Evolutionary conservation across 2,888 invertebrate species (phyloP).

Genomic region (Microctonus brassicae): DNA sequence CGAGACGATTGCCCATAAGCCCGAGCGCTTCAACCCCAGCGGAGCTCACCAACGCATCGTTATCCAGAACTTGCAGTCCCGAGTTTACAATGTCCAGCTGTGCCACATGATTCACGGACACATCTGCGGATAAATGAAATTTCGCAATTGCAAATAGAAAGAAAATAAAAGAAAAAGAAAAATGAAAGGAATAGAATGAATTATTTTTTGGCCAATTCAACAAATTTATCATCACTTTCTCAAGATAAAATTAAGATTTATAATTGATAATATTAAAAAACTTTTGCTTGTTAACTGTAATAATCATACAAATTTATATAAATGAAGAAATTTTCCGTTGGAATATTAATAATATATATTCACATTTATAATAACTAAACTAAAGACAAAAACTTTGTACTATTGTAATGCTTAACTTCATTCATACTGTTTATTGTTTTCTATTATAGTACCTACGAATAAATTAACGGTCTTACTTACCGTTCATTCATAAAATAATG

Average conservation of each 20-base stretch:
- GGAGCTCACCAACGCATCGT: constrained; percentile 77
- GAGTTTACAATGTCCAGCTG: constrained; percentile 88
- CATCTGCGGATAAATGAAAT: constrained; percentile 73
- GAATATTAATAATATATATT: neutral
- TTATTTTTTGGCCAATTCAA: neutral
- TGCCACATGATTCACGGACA: constrained; percentile 83
- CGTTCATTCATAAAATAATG: constrained; percentile 33
- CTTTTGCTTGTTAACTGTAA: too few species aligned
- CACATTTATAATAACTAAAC: too few species aligned
- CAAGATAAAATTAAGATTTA: neutral
- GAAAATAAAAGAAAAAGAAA: too few species aligned
- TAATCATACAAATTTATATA: too few species aligned
- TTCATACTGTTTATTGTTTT: constrained; percentile 33
- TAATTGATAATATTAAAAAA: neutral
- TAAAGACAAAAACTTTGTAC: constrained; percentile 14
- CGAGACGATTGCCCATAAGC: constrained; percentile 86
- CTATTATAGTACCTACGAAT: constrained; percentile 18
- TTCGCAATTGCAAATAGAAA: constrained; percentile 9
- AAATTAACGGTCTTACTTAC: constrained; percentile 32
- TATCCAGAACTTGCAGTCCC: constrained; percentile 83
- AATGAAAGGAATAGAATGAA: too few species aligned
- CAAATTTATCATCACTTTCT: neutral
- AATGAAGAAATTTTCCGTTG: too few species aligned
- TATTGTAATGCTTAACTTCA: constrained; percentile 24
- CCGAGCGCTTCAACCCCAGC: constrained; percentile 83